These are phyloP conservation scores for Neostethus bicornis DNA, from an alignment of 2,797 vertebrate species.

Conservation along the genomic window DNA sequence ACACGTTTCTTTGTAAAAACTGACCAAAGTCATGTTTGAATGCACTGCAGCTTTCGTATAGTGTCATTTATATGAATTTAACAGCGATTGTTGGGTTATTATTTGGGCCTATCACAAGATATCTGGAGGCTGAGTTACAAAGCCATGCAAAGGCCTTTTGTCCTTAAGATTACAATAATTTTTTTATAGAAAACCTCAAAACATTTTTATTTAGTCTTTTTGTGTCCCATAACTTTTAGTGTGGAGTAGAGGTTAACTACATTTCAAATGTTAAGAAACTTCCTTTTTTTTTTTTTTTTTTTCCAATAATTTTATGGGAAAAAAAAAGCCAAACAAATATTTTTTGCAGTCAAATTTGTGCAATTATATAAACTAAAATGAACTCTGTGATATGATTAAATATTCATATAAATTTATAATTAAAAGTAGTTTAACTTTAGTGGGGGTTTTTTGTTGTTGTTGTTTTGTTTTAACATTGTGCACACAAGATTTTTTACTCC, in stretches of 20 bases:
- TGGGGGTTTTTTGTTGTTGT: slow-evolving; percentile 1
- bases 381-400: no score
- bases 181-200: slow-evolving; percentile 32
- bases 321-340: no score
- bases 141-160: slow-evolving; percentile 33
- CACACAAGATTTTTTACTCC: slow-evolving; percentile 1
- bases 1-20: not conserved
- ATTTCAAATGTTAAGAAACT: no score
- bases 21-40: not conserved
- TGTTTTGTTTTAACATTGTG: not conserved
- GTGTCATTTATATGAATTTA: slow-evolving; percentile 8
- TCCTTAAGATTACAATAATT: slow-evolving; percentile 27
- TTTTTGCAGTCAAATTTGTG: not conserved
- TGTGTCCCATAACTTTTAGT: no score
- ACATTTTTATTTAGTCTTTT: slow-evolving; percentile 29
- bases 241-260: no score
- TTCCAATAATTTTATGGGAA: no score
- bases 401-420: not conserved
- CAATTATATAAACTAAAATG: no score
- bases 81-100: slow-evolving; percentile 38
- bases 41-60: not conserved
- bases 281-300: no score
- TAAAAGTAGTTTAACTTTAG: not conserved
- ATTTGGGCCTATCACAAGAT: slow-evolving; percentile 25
- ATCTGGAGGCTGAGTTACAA: slow-evolving; percentile 25